These are phyloP conservation scores for Aphidoletes aphidimyza DNA, from an alignment of 2,888 invertebrate genomes.

Conservation along the genomic window DNA sequence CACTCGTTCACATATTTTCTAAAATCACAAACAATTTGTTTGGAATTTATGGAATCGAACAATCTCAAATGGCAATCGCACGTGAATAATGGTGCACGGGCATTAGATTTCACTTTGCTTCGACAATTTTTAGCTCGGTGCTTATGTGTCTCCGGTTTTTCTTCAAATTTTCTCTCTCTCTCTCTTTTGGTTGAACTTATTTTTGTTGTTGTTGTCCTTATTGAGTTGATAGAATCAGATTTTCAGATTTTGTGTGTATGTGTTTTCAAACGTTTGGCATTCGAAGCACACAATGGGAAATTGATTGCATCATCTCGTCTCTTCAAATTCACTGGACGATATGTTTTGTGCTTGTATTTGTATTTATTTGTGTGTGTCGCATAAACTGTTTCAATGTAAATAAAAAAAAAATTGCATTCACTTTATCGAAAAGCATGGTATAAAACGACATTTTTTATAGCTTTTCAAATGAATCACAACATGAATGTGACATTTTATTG, in stretches of 20 bases:
- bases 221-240: not conserved
- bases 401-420: slow-evolving; percentile 19
- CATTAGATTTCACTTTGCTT: slow-evolving; percentile 13
- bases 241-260: not conserved
- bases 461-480: slow-evolving; percentile 26
- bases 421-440: slow-evolving; percentile 25
- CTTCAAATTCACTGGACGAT: not conserved
- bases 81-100: slow-evolving; percentile 1
- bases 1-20: not conserved
- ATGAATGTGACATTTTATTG: slow-evolving; percentile 16
- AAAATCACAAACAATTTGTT: slow-evolving; percentile 31
- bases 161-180: not conserved
- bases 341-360: no score
- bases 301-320: slow-evolving; percentile 13
- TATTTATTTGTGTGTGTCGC: slow-evolving; percentile 7
- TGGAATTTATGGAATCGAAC: slow-evolving; percentile 31
- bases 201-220: not conserved
- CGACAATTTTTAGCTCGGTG: not conserved
- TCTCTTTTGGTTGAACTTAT: not conserved
- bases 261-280: not conserved
- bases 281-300: slow-evolving; percentile 29
- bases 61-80: slow-evolving; percentile 11
- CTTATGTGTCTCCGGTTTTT: no score
- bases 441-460: slow-evolving; percentile 24
- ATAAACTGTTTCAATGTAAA: slow-evolving; percentile 31